These are phyloP conservation scores for Allophyes oxyacanthae DNA, from an alignment of 2,888 invertebrate genomes.

Conservation along the genomic window DNA sequence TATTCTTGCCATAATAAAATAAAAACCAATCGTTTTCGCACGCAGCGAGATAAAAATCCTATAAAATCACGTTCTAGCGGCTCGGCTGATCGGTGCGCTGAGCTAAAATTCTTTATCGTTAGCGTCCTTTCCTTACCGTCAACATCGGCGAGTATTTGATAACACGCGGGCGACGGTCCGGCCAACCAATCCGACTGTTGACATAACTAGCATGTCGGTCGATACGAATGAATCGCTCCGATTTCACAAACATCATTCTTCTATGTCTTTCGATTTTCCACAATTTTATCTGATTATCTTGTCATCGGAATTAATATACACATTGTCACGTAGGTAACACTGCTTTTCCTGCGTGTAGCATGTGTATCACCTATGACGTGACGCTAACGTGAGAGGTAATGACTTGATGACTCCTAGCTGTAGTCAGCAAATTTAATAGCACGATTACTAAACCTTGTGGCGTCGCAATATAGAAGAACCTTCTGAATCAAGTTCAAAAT, in stretches of 20 bases:
- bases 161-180: slow-evolving; percentile 67
- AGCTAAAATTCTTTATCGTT: slow-evolving; percentile 71
- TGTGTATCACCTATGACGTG: slow-evolving; percentile 13
- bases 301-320: slow-evolving; percentile 30
- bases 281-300: slow-evolving; percentile 35
- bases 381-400: slow-evolving; percentile 39
- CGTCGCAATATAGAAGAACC: slow-evolving; percentile 3
- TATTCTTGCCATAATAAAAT: slow-evolving; percentile 53
- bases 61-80: slow-evolving; percentile 78
- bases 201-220: slow-evolving; percentile 69
- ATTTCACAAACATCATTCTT: slow-evolving; percentile 69
- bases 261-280: slow-evolving; percentile 36
- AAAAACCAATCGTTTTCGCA: slow-evolving; percentile 59
- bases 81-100: slow-evolving; percentile 33
- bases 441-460: slow-evolving; percentile 14
- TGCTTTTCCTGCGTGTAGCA: slow-evolving; percentile 27
- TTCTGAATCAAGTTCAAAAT: slow-evolving; percentile 7
- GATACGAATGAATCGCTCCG: slow-evolving; percentile 66
- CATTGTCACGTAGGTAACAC: slow-evolving; percentile 37
- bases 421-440: slow-evolving; percentile 28
- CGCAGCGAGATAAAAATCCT: slow-evolving; percentile 76
- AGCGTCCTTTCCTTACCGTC: slow-evolving; percentile 67
- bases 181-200: slow-evolving; percentile 71
- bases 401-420: slow-evolving; percentile 42
- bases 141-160: slow-evolving; percentile 80